These are phyloP conservation scores for Anarrhichthys ocellatus DNA, from an alignment of 2,113 vertebrate species.

Conservation along the genomic window DNA sequence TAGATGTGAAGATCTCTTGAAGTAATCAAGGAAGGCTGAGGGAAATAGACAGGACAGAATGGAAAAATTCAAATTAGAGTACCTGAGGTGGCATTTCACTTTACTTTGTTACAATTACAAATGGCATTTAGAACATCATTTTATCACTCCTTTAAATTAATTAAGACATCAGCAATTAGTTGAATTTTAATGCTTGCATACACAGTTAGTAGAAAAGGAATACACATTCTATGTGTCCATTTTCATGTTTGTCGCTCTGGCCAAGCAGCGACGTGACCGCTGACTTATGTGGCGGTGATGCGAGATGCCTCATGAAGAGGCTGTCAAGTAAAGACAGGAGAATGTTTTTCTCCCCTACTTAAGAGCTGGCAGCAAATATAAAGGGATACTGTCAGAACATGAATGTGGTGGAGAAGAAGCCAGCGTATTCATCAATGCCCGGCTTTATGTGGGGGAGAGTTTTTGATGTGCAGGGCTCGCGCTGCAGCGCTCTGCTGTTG, in stretches of 20 bases:
- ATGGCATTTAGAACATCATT: background rate
- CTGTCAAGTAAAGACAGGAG: slow-evolving; percentile 79
- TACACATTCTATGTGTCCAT: slow-evolving; percentile 4
- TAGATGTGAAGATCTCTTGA: background rate
- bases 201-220: background rate
- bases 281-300: slow-evolving; percentile 70
- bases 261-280: slow-evolving; percentile 39
- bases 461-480: slow-evolving; percentile 72
- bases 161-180: background rate
- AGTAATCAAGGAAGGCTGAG: background rate
- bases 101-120: background rate
- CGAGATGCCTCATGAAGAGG: slow-evolving; percentile 70
- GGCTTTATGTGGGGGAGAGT: slow-evolving; percentile 77
- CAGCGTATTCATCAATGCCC: slow-evolving; percentile 80
- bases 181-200: background rate
- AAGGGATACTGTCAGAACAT: slow-evolving; percentile 79
- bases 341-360: slow-evolving; percentile 78
- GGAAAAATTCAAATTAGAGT: background rate
- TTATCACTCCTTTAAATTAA: background rate
- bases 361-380: slow-evolving; percentile 79
- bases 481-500: slow-evolving; percentile 58
- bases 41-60: background rate
- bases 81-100: background rate
- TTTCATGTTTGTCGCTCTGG: slow-evolving; percentile 30
- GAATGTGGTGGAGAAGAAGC: slow-evolving; percentile 75